Percentiles rank a stretch among this genome's conserved stretches.
These are phyloP conservation scores for Stegastes partitus DNA, from an alignment of 2,113 vertebrate genomes.

Conservation along the genomic window DNA sequence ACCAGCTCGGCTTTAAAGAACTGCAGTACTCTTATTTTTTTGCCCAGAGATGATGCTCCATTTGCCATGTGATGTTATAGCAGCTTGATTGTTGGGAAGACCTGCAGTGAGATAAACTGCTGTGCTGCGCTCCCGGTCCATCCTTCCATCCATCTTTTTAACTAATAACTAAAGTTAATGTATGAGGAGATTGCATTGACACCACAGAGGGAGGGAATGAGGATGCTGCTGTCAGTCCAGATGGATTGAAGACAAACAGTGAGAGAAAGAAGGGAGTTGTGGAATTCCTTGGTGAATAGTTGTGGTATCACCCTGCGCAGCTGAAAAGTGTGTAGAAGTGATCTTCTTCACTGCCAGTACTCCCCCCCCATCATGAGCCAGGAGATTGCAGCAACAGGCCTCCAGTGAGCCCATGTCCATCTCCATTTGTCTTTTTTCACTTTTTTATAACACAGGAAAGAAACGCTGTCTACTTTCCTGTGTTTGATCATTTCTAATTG, in stretches of 20 bases:
- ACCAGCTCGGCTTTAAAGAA: constrained; percentile 13
- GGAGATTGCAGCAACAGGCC: constrained; percentile 38
- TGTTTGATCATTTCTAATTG: constrained; percentile 56
- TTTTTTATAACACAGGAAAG: not conserved
- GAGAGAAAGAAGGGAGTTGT: constrained; percentile 27
- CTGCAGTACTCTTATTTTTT: constrained; percentile 1
- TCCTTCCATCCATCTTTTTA: constrained; percentile 1
- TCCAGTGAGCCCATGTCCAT: constrained; percentile 21
- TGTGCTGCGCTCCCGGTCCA: not conserved
- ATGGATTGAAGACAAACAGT: constrained; percentile 9
- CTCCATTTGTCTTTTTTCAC: not conserved
- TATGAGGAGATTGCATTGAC: constrained; percentile 57
- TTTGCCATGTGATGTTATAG: constrained; percentile 15
- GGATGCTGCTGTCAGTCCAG: constrained; percentile 32
- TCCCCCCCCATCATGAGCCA: constrained; percentile 15
- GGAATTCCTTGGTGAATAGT: constrained; percentile 51
- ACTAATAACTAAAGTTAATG: constrained; percentile 38
- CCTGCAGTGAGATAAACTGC: not conserved
- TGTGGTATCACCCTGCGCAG: constrained; percentile 48
- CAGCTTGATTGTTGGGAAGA: not conserved
- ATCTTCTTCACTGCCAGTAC: constrained; percentile 18
- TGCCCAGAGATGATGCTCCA: constrained; percentile 1
- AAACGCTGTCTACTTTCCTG: constrained; percentile 27
- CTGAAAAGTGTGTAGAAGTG: constrained; percentile 58
- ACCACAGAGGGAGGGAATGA: constrained; percentile 50